A percentile compares a stretch with the other conserved stretches of the same genome.
Evolutionary conservation across 2,797 vertebrate species (phyloP).

Genomic region (Arremon brunneinucha): DNA sequence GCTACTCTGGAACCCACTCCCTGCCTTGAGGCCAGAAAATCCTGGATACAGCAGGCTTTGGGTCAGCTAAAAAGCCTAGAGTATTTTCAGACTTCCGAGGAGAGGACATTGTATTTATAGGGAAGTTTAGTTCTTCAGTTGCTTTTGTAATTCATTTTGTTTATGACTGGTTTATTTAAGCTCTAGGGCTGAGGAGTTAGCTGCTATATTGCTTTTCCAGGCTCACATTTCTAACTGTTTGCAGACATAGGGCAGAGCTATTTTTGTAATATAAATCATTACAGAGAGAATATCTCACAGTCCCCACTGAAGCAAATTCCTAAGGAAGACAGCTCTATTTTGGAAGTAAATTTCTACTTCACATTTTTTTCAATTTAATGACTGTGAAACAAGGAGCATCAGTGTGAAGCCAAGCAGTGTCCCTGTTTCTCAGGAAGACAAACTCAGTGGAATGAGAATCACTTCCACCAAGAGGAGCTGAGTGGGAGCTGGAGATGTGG

Average conservation of each 20-base stretch:
- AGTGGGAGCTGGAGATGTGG: neutral
- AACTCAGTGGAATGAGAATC: neutral
- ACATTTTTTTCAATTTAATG: neutral
- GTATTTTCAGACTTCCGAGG: slow-evolving; percentile 36
- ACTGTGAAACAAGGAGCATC: neutral
- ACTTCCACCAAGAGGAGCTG: neutral
- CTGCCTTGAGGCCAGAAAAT: neutral
- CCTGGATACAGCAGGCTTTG: neutral
- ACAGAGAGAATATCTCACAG: slow-evolving; percentile 3
- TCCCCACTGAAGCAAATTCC: slow-evolving; percentile 5
- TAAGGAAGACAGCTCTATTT: neutral
- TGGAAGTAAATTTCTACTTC: neutral
- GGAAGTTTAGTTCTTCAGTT: neutral
- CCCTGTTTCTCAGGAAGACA: neutral
- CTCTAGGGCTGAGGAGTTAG: neutral
- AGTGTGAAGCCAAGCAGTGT: neutral
- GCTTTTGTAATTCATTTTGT: neutral
- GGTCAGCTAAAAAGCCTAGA: neutral
- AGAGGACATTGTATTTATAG: neutral
- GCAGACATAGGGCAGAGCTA: neutral
- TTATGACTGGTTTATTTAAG: neutral
- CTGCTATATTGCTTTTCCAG: slow-evolving; percentile 18
- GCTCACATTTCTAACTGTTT: slow-evolving; percentile 16
- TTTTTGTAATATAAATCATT: slow-evolving; percentile 36
- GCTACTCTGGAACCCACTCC: neutral